A percentile compares a stretch with the other conserved stretches of the same genome.
phyloP scores from a whole-genome alignment of 2,888 invertebrate genomes.

The Ophraella communa region DNA sequence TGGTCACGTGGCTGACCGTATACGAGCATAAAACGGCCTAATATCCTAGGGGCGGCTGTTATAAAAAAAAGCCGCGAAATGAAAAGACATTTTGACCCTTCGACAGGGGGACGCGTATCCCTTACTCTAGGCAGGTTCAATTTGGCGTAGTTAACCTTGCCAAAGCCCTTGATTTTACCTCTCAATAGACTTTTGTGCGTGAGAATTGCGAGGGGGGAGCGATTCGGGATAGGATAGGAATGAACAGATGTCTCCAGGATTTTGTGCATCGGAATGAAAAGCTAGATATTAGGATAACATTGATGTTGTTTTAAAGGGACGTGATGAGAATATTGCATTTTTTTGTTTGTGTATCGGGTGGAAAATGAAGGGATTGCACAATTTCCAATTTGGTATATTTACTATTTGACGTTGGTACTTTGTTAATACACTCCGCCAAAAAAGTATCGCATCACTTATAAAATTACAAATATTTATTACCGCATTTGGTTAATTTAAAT shows the following conservation, averaged over 20 bases:
- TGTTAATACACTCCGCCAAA: too few species aligned
- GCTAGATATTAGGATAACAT: constrained; percentile 28
- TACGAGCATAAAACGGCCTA: constrained; percentile 45
- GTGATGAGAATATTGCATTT: constrained; percentile 19
- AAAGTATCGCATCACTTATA: too few species aligned
- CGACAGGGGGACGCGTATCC: constrained; percentile 45
- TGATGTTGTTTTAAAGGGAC: constrained; percentile 40
- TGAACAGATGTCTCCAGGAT: constrained; percentile 21
- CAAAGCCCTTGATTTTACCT: constrained; percentile 38
- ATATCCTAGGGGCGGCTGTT: constrained; percentile 41
- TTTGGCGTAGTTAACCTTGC: constrained; percentile 55
- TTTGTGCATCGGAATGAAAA: constrained; percentile 16
- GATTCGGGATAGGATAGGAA: constrained; percentile 16
- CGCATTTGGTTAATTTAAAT: too few species aligned
- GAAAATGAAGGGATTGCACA: not conserved
- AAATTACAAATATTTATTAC: too few species aligned
- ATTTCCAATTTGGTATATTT: too few species aligned
- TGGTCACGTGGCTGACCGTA: constrained; percentile 42
- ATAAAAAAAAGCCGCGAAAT: constrained; percentile 56
- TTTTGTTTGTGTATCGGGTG: not conserved
- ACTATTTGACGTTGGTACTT: too few species aligned
- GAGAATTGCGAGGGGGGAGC: constrained; percentile 19
- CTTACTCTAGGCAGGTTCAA: constrained; percentile 48
- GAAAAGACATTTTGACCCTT: constrained; percentile 56
- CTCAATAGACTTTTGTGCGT: constrained; percentile 28